Evolutionary conservation across 2,888 invertebrate species (phyloP).

Genomic region (Acanthosepion lycidas): DNA sequence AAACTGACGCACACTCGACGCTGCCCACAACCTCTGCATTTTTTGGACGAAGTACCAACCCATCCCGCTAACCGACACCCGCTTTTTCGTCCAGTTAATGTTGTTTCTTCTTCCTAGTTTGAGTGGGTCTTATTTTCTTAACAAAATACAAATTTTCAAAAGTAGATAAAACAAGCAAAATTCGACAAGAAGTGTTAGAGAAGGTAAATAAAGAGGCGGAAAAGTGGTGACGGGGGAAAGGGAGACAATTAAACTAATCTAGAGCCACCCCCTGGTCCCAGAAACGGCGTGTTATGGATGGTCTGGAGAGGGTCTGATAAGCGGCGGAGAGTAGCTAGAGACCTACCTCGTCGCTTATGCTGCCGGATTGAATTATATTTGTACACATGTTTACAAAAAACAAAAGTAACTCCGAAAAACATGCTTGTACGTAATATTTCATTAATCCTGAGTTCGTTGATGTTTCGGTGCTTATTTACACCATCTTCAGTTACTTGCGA

Average conservation of each 20-base stretch:
- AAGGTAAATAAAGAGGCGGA: slow-evolving; percentile 16
- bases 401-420: background rate
- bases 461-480: too few species aligned
- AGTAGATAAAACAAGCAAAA: background rate
- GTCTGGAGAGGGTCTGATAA: slow-evolving; percentile 33
- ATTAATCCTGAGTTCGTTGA: background rate
- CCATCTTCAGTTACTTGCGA: too few species aligned
- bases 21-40: background rate
- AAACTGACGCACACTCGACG: background rate
- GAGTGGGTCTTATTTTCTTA: background rate
- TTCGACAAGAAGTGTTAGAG: background rate
- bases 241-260: slow-evolving; percentile 9
- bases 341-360: background rate
- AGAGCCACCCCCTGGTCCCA: too few species aligned
- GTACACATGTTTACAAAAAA: background rate
- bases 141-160: slow-evolving; percentile 7
- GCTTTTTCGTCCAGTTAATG: background rate
- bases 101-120: background rate
- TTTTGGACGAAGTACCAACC: background rate
- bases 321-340: background rate
- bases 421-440: background rate
- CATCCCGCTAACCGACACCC: background rate
- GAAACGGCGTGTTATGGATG: background rate
- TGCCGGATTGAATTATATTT: background rate
- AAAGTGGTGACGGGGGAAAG: background rate